Percentiles rank a stretch among this genome's conserved stretches.
Conservation (phyloP, 1,140 invertebrate genomes). For the Sweltsa coloradensis region DNA sequence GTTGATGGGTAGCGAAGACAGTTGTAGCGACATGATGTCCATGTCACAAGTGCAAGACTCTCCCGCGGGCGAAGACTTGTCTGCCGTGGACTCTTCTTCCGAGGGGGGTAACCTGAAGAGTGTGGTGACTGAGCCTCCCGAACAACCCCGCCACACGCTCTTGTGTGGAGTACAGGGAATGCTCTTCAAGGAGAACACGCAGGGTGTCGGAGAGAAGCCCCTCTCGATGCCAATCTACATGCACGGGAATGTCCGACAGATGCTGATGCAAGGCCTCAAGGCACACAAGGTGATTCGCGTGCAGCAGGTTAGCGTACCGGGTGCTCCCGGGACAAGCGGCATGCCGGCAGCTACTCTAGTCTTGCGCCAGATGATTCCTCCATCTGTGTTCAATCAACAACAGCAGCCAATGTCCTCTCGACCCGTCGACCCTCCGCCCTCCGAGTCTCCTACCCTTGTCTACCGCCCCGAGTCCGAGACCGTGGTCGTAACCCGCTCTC, state of each 20-base stretch:
- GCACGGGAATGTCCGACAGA: conserved; percentile 19
- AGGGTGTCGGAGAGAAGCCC: conserved; percentile 19
- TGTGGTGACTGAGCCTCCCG: conserved; percentile 28
- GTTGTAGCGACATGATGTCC: conserved; percentile 50
- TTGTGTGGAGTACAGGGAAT: conserved; percentile 3
- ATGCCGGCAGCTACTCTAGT: conserved; percentile 16
- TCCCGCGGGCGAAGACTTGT: conserved; percentile 17
- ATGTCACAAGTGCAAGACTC: conserved; percentile 34
- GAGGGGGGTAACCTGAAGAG: conserved; percentile 20
- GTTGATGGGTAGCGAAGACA: conserved; percentile 57
- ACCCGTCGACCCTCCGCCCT: not conserved
- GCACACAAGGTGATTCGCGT: conserved; percentile 23
- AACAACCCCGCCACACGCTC: conserved; percentile 13
- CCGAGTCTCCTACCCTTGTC: too few species aligned
- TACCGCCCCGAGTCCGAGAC: too few species aligned
- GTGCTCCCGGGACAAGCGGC: conserved; percentile 14
- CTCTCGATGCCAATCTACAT: conserved; percentile 17
- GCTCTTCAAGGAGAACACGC: conserved; percentile 17
- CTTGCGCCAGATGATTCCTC: conserved; percentile 21
- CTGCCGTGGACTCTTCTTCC: conserved; percentile 13
- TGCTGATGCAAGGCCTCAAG: conserved; percentile 20
- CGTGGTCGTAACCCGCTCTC: too few species aligned
- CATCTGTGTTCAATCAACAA: too few species aligned
- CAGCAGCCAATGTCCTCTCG: not conserved
- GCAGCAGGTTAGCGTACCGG: conserved; percentile 20